A percentile compares a stretch with the other conserved stretches of the same genome.
Evolutionary conservation across 2,888 invertebrate genomes (phyloP).

Genomic region (Nemoura dubitans): DNA sequence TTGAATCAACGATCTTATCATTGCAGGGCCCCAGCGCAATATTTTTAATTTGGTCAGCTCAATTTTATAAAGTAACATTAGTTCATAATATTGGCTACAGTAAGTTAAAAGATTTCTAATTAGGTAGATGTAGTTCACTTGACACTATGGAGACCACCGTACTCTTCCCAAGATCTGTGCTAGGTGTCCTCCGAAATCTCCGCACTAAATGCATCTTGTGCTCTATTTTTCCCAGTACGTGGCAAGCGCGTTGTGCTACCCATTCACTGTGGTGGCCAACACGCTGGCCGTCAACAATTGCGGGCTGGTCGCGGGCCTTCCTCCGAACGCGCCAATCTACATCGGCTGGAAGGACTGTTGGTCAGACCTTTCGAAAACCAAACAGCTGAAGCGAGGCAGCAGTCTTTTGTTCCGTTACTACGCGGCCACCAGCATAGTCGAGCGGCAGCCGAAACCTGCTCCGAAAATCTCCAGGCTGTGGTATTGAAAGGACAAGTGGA

Average conservation of each 20-base stretch:
- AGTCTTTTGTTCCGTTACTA: conserved; percentile 82
- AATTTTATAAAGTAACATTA: too few species aligned
- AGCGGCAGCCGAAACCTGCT: background rate
- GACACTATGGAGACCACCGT: too few species aligned
- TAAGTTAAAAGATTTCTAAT: too few species aligned
- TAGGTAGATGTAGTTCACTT: too few species aligned
- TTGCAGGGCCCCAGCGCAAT: too few species aligned
- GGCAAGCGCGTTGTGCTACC: conserved; percentile 88
- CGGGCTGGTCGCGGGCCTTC: conserved; percentile 80
- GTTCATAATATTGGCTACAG: too few species aligned
- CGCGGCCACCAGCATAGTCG: conserved; percentile 53
- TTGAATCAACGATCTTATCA: too few species aligned
- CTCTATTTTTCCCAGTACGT: conserved; percentile 68
- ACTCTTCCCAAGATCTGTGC: too few species aligned
- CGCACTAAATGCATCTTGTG: too few species aligned
- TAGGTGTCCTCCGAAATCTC: too few species aligned
- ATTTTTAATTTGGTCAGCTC: too few species aligned
- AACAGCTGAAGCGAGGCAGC: conserved; percentile 87
- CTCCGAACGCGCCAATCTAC: conserved; percentile 86
- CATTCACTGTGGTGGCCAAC: conserved; percentile 88
- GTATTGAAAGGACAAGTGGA: background rate
- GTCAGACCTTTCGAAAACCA: conserved; percentile 76
- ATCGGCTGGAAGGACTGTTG: conserved; percentile 82
- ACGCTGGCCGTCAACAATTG: conserved; percentile 89
- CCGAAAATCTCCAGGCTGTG: background rate